These are phyloP conservation scores for Nansenia antarctica DNA, from an alignment of 2,113 vertebrate species.

Conservation along the genomic window DNA sequence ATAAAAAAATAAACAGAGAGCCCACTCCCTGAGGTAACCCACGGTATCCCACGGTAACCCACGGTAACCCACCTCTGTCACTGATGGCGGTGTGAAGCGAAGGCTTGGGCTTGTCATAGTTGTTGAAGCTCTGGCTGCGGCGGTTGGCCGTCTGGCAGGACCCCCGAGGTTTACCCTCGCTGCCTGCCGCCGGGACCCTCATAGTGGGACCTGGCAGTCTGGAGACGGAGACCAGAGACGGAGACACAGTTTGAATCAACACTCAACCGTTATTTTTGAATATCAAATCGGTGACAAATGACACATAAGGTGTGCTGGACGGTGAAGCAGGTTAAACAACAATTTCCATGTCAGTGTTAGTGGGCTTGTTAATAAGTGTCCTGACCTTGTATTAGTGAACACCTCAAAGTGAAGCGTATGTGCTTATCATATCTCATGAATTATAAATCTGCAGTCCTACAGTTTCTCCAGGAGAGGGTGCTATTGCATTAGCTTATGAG, in stretches of 20 bases:
- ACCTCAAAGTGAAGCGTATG: background rate
- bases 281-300: too few species aligned
- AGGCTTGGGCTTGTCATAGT: slow-evolving; percentile 81
- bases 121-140: slow-evolving; percentile 89
- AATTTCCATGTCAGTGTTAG: background rate
- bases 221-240: slow-evolving; percentile 11
- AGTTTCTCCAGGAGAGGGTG: slow-evolving; percentile 31
- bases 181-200: slow-evolving; percentile 75
- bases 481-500: background rate
- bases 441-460: too few species aligned
- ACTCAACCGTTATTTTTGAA: too few species aligned
- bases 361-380: too few species aligned
- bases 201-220: slow-evolving; percentile 82
- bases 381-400: background rate
- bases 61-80: slow-evolving; percentile 77
- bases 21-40: background rate
- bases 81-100: slow-evolving; percentile 59
- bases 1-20: too few species aligned
- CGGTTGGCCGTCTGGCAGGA: slow-evolving; percentile 78
- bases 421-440: too few species aligned
- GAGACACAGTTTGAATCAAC: background rate
- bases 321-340: background rate
- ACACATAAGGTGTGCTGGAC: too few species aligned
- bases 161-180: slow-evolving; percentile 79
- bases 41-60: too few species aligned